Conservation (phyloP, 1,140 invertebrate genomes). For the Hirudo medicinalis region DNA sequence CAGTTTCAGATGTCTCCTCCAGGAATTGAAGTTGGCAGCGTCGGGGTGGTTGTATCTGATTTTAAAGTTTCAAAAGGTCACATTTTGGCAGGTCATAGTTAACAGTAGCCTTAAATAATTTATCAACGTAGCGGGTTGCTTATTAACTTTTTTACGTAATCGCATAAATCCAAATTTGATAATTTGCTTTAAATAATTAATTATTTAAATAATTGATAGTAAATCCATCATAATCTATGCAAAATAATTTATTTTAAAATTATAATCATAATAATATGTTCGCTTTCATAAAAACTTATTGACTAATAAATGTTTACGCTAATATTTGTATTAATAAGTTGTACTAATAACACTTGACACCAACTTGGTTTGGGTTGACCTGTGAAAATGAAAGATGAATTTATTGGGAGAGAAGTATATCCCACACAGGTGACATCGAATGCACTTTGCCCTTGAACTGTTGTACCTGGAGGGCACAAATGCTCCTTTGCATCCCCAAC, state of each 20-base stretch:
- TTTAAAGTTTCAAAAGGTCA: not conserved
- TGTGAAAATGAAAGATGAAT: slow-evolving; percentile 88
- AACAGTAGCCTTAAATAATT: not conserved
- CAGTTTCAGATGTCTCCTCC: slow-evolving; percentile 79
- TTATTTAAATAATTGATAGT: too few relatives aligned
- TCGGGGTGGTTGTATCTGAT: slow-evolving; percentile 53
- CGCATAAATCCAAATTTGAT: not conserved
- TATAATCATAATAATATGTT: too few relatives aligned
- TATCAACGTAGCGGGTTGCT: not conserved
- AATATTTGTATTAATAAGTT: too few relatives aligned
- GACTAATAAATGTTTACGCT: too few relatives aligned
- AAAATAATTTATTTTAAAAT: too few relatives aligned
- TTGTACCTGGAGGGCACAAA: slow-evolving; percentile 67
- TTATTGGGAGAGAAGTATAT: slow-evolving; percentile 90
- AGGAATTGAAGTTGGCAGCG: slow-evolving; percentile 89
- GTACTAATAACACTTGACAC: not conserved
- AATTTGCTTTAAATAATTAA: not conserved
- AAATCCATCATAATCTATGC: too few relatives aligned
- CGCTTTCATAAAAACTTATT: too few relatives aligned
- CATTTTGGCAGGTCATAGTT: too few relatives aligned
- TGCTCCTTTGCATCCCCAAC: slow-evolving; percentile 75
- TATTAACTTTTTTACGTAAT: not conserved
- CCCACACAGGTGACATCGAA: slow-evolving; percentile 38
- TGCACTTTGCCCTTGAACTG: slow-evolving; percentile 28
- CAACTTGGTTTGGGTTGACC: slow-evolving; percentile 39